phyloP scores from a whole-genome alignment of 1,140 invertebrate genomes.

The Caenorhabditis latens region DNA sequence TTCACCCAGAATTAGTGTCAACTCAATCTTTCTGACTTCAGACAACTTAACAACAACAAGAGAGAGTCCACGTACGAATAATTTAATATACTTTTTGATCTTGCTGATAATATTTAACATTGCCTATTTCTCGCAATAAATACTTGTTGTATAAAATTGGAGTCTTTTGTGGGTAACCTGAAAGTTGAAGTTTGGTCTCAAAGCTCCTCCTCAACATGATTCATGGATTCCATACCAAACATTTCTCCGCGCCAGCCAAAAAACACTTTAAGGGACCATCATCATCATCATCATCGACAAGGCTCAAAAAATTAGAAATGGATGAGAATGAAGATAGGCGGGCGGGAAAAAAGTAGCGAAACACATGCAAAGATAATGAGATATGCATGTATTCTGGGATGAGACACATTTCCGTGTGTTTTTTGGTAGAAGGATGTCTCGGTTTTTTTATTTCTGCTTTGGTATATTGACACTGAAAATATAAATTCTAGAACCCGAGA shows the following conservation, averaged over 20 bases:
- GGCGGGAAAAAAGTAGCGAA: neutral
- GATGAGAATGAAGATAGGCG: neutral
- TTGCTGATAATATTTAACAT: too few species aligned
- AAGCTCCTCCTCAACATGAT: too few species aligned
- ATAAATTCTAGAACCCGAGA: too few species aligned
- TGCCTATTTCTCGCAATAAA: too few species aligned
- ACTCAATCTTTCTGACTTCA: neutral
- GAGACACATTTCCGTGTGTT: neutral
- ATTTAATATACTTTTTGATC: neutral
- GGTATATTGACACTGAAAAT: too few species aligned
- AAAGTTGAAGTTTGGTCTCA: too few species aligned
- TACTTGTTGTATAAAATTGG: too few species aligned
- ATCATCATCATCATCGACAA: neutral
- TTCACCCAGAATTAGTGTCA: neutral
- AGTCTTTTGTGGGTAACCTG: too few species aligned
- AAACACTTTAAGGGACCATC: neutral
- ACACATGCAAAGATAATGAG: slow-evolving; percentile 45
- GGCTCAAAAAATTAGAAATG: slow-evolving; percentile 30
- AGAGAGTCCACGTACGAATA: neutral
- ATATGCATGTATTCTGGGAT: neutral
- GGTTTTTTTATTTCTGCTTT: neutral
- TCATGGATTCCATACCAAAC: too few species aligned
- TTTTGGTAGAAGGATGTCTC: neutral
- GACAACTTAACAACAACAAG: neutral
- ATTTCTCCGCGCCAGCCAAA: neutral